Evolutionary conservation across 2,113 vertebrate genomes (phyloP).

Genomic region (Gallinago media): DNA sequence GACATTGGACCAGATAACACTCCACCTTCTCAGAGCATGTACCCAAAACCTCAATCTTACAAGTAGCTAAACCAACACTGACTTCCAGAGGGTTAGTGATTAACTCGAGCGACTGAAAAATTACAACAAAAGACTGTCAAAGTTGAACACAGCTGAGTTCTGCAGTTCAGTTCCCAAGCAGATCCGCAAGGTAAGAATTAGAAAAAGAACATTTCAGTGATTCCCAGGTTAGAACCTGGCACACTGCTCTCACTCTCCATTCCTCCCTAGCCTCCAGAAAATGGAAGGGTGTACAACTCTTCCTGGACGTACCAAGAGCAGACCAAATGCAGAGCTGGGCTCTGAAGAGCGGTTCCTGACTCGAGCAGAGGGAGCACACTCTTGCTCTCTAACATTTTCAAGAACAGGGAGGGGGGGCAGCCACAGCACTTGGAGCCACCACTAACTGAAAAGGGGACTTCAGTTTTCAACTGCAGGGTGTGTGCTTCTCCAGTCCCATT

Average conservation of each 20-base stretch:
- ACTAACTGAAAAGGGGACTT: not conserved
- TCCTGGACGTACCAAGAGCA: not conserved
- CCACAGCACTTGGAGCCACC: not conserved
- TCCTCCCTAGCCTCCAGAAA: not conserved
- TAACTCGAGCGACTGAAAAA: constrained; percentile 6
- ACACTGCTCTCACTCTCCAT: not conserved
- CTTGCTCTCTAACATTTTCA: not conserved
- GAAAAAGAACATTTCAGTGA: not conserved
- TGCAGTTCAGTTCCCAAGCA: not conserved
- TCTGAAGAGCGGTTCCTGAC: not conserved
- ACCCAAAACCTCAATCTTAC: constrained; percentile 4
- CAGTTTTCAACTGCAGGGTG: not conserved
- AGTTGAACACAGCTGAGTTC: not conserved
- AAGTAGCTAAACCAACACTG: constrained; percentile 34
- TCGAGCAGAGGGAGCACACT: not conserved
- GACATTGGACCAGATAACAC: constrained; percentile 53
- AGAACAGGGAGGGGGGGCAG: not conserved
- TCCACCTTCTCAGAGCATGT: constrained; percentile 12
- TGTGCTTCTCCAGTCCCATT: not conserved
- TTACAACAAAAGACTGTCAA: not conserved
- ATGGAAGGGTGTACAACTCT: not conserved
- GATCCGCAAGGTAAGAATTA: not conserved
- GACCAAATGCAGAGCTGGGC: not conserved
- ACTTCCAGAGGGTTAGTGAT: constrained; percentile 33
- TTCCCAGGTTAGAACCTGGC: not conserved